Percentiles rank a stretch among this genome's conserved stretches.
Evolutionary conservation across 2,888 invertebrate species (phyloP).

Genomic region (Eristalinus sepulchralis): DNA sequence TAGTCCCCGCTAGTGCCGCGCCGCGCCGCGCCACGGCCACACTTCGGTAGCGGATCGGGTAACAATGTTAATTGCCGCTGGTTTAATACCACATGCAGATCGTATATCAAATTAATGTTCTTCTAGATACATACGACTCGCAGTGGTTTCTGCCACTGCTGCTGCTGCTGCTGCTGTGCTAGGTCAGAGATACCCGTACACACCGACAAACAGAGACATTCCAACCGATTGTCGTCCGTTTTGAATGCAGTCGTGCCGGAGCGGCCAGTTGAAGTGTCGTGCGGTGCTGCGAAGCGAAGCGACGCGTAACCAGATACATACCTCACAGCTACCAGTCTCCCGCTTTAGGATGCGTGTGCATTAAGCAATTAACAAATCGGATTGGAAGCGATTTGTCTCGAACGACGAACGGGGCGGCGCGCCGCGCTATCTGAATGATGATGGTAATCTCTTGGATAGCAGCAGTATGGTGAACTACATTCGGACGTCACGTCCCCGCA

Average conservation of each 20-base stretch:
- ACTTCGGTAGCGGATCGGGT: conserved; percentile 58
- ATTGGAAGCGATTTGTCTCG: conserved; percentile 60
- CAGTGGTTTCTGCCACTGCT: conserved; percentile 29
- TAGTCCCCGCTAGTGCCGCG: background rate
- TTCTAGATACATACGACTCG: conserved; percentile 28
- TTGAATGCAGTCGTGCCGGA: conserved; percentile 26
- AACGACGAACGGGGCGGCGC: background rate
- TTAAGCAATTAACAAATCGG: conserved; percentile 70
- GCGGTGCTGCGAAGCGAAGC: conserved; percentile 40
- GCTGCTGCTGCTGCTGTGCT: conserved; percentile 17
- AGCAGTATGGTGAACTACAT: conserved; percentile 42
- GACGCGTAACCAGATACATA: conserved; percentile 65
- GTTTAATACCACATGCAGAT: conserved; percentile 64
- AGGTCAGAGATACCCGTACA: background rate
- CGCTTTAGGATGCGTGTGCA: conserved; percentile 47
- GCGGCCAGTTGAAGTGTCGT: conserved; percentile 24
- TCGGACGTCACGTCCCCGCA: background rate
- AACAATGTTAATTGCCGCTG: conserved; percentile 69
- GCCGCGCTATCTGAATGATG: conserved; percentile 18
- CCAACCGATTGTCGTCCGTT: background rate
- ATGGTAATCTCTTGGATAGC: conserved; percentile 44
- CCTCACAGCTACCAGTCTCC: conserved; percentile 21
- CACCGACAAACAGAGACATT: conserved; percentile 21
- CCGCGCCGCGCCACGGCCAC: too few species aligned
- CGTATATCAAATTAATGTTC: conserved; percentile 70